phyloP scores from a whole-genome alignment of 2,888 invertebrate species.

The Tinea pellionella region DNA sequence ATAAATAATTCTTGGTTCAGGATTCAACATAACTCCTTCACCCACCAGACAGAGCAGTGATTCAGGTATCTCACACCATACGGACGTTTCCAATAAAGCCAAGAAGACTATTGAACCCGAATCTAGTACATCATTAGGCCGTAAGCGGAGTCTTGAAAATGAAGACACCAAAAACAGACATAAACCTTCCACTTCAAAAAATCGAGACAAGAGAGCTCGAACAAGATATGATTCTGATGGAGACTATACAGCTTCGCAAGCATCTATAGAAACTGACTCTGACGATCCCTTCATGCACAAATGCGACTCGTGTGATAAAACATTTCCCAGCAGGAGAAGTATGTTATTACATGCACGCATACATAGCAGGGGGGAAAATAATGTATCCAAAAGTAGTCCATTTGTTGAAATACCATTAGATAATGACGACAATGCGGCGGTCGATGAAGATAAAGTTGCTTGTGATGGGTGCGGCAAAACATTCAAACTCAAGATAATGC shows the following conservation, averaged over 20 bases:
- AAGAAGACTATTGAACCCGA: constrained; percentile 38
- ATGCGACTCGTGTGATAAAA: constrained; percentile 40
- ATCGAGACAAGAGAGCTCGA: constrained; percentile 39
- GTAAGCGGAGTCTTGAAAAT: constrained; percentile 52
- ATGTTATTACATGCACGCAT: constrained; percentile 31
- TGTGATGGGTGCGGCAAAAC: constrained; percentile 51
- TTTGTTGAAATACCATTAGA: constrained; percentile 28
- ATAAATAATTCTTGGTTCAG: constrained; percentile 24
- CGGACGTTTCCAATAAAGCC: constrained; percentile 43
- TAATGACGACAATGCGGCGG: constrained; percentile 13
- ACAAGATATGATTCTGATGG: constrained; percentile 45
- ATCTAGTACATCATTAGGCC: constrained; percentile 30
- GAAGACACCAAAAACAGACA: constrained; percentile 36
- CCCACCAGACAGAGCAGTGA: constrained; percentile 58
- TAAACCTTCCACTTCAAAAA: constrained; percentile 37
- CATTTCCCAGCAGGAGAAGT: constrained; percentile 31
- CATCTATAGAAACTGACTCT: constrained; percentile 47
- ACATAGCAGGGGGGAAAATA: constrained; percentile 22
- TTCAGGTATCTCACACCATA: constrained; percentile 56
- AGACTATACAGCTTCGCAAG: constrained; percentile 37
- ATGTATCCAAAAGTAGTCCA: constrained; percentile 10
- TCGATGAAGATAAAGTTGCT: constrained; percentile 34
- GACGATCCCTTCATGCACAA: constrained; percentile 41
- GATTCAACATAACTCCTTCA: constrained; percentile 39
- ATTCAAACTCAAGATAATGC: constrained; percentile 61